phyloP scores from a whole-genome alignment of 2,797 vertebrate genomes.

The Brotula barbata region DNA sequence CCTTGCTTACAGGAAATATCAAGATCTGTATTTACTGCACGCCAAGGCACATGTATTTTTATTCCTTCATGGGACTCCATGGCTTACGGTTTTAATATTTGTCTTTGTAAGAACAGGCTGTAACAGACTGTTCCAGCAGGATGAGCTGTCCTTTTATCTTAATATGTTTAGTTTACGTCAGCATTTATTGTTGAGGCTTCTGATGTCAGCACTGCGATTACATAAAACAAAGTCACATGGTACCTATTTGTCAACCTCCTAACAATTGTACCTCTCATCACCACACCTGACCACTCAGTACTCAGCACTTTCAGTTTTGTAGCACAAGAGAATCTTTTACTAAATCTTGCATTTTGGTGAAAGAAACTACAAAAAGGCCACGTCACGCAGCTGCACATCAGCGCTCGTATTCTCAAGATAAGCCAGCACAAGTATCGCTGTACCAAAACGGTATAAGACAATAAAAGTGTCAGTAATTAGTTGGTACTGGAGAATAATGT shows the following conservation, averaged over 20 bases:
- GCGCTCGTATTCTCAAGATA: not conserved
- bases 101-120: no score
- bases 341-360: not conserved
- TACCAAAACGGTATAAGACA: not conserved
- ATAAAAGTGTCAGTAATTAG: not conserved
- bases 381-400: not conserved
- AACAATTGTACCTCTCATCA: not conserved
- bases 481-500: not conserved
- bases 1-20: no score
- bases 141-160: not conserved
- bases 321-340: not conserved
- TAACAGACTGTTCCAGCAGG: not conserved
- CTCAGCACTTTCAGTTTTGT: not conserved
- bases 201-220: slow-evolving; percentile 6
- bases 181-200: not conserved
- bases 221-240: slow-evolving; percentile 7
- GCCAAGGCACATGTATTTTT: no score
- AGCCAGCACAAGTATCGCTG: not conserved
- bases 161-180: slow-evolving; percentile 16
- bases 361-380: not conserved
- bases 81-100: no score
- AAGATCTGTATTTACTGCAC: no score
- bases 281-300: not conserved
- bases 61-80: no score
- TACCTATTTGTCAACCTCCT: not conserved